These are phyloP conservation scores for Hyperopisus bebe DNA, from an alignment of 2,113 vertebrate species.

Conservation along the genomic window DNA sequence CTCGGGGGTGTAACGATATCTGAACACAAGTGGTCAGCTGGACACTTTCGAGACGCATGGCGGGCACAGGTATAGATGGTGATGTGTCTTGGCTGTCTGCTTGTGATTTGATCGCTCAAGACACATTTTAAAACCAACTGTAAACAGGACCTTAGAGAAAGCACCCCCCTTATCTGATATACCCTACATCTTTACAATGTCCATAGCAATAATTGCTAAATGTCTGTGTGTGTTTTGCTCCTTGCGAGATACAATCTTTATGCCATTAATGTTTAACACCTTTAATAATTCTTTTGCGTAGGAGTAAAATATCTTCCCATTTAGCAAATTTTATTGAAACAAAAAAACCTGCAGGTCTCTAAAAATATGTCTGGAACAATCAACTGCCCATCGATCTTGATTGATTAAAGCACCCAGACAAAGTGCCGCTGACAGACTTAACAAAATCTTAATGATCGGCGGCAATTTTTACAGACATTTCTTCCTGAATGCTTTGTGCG, in stretches of 20 bases:
- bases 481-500: not conserved
- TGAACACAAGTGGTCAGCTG: not conserved
- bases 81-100: not conserved
- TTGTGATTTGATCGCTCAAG: not conserved
- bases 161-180: not conserved
- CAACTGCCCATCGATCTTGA: not conserved
- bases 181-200: not conserved
- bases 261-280: not conserved
- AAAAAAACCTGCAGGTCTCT: not conserved
- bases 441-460: not conserved
- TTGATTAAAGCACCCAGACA: not conserved
- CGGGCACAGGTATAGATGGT: not conserved
- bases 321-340: not conserved
- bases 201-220: not conserved
- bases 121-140: not conserved
- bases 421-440: not conserved
- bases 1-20: not conserved
- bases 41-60: not conserved
- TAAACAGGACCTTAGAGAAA: not conserved
- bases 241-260: not conserved
- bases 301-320: not conserved
- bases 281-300: not conserved
- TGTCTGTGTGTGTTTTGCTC: not conserved
- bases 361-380: not conserved
- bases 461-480: not conserved